Percentiles rank a stretch among this genome's conserved stretches.
These are phyloP conservation scores for Harpagifer antarcticus DNA, from an alignment of 2,797 vertebrate genomes.

Conservation along the genomic window DNA sequence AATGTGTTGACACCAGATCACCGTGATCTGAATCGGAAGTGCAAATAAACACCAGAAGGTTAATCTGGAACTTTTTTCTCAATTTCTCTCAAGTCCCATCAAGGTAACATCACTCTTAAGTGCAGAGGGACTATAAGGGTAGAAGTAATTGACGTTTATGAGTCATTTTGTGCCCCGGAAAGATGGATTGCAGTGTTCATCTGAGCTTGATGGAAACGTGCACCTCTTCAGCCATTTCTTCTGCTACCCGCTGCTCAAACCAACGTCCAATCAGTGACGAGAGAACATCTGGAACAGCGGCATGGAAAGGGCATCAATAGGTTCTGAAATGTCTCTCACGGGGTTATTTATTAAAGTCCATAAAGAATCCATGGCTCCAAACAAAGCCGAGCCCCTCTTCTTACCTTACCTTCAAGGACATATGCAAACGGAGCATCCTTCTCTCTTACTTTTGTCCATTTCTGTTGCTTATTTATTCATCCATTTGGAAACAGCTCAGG, in stretches of 20 bases:
- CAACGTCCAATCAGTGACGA: neutral
- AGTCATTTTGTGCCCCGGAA: constrained; percentile 26
- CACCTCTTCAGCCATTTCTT: neutral
- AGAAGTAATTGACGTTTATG: constrained; percentile 10
- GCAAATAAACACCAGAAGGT: constrained; percentile 66
- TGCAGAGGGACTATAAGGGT: constrained; percentile 20
- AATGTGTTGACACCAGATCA: constrained; percentile 41
- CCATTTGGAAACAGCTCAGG: constrained; percentile 49
- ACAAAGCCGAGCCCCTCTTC: neutral
- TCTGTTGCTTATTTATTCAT: constrained; percentile 23
- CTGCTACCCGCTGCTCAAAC: neutral
- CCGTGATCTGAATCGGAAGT: constrained; percentile 60
- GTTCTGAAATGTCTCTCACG: constrained; percentile 51
- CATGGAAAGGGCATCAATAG: constrained; percentile 30
- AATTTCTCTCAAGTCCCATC: constrained; percentile 19
- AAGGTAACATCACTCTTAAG: constrained; percentile 18
- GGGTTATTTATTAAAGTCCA: constrained; percentile 38
- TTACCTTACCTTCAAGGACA: constrained; percentile 42
- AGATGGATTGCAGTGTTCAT: constrained; percentile 14
- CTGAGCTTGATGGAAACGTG: neutral
- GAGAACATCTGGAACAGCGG: constrained; percentile 13
- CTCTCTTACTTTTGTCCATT: constrained; percentile 8
- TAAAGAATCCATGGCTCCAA: constrained; percentile 24
- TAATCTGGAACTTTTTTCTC: constrained; percentile 31
- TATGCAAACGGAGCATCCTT: neutral